Percentiles rank a stretch among this genome's conserved stretches.
Evolutionary conservation across 2,797 vertebrate genomes (phyloP).

Genomic region (Falco peregrinus): DNA sequence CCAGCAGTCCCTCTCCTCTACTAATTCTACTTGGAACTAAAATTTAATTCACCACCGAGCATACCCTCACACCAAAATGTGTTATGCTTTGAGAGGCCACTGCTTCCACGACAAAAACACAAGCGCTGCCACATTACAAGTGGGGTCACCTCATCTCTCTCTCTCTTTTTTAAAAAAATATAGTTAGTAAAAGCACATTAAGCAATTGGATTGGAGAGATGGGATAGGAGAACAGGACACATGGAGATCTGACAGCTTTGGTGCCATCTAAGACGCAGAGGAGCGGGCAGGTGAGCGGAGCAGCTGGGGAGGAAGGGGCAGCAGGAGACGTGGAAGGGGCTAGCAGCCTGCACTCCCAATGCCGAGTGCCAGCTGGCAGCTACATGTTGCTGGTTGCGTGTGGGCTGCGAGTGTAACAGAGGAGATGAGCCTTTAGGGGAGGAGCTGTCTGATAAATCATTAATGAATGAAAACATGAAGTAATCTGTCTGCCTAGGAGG

Average conservation of each 20-base stretch:
- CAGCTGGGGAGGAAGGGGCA: not conserved
- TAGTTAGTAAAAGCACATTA: not conserved
- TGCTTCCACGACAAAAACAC: not conserved
- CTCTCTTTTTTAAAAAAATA: not conserved
- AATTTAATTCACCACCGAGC: not conserved
- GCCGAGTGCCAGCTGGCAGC: conserved; percentile 25
- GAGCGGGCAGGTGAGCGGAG: not conserved
- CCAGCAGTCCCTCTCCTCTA: not conserved
- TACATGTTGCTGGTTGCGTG: not conserved
- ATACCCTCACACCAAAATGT: not conserved
- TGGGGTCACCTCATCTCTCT: not conserved
- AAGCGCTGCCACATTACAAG: fast-evolving
- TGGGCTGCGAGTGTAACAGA: not conserved
- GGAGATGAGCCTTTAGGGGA: conserved; percentile 55
- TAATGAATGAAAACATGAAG: conserved; percentile 64
- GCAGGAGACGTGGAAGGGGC: not conserved
- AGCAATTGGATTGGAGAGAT: not conserved
- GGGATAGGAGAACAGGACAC: not conserved
- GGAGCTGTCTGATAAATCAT: conserved; percentile 59
- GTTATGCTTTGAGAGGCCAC: not conserved
- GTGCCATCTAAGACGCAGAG: not conserved
- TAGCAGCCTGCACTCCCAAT: not conserved
- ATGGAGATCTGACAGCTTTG: not conserved
- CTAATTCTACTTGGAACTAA: conserved; percentile 8
- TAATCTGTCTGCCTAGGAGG: conserved; percentile 59